These are phyloP conservation scores for Ceratina australensis DNA, from an alignment of 1,140 invertebrate genomes.

Conservation along the genomic window DNA sequence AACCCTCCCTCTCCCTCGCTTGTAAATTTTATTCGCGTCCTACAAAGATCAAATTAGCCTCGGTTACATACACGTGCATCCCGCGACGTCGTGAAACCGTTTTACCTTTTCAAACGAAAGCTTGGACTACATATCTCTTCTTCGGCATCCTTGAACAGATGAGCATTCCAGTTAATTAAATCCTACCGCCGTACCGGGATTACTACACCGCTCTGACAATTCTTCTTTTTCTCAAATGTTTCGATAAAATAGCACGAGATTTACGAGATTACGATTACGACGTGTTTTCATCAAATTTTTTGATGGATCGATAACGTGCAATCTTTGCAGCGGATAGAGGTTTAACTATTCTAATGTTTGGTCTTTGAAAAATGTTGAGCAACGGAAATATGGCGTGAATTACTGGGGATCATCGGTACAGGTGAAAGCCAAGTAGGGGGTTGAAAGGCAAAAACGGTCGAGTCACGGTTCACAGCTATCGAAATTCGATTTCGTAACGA, in stretches of 20 bases:
- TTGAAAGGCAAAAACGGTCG: constrained; percentile 18
- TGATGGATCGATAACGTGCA: no score
- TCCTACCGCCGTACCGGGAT: not conserved
- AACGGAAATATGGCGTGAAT: no score
- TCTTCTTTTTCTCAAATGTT: no score
- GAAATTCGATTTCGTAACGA: constrained; percentile 40
- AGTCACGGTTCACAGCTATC: constrained; percentile 40
- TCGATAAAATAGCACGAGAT: no score
- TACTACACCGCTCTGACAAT: no score
- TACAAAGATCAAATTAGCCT: constrained; percentile 60
- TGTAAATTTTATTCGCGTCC: constrained; percentile 41
- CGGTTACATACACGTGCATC: constrained; percentile 12
- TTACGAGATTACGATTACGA: no score
- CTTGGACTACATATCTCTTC: not conserved
- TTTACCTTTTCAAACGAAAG: constrained; percentile 19
- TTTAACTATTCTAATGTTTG: not conserved
- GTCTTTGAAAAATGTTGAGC: not conserved
- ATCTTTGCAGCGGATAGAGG: no score
- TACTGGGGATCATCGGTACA: not conserved
- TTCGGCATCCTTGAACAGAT: not conserved
- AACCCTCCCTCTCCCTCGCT: not conserved
- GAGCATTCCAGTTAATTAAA: not conserved
- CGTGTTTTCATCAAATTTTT: no score
- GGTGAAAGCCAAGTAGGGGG: constrained; percentile 14
- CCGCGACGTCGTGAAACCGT: constrained; percentile 14